Conservation (phyloP, 2,113 vertebrate genomes). For the Anthoscopus minutus region DNA sequence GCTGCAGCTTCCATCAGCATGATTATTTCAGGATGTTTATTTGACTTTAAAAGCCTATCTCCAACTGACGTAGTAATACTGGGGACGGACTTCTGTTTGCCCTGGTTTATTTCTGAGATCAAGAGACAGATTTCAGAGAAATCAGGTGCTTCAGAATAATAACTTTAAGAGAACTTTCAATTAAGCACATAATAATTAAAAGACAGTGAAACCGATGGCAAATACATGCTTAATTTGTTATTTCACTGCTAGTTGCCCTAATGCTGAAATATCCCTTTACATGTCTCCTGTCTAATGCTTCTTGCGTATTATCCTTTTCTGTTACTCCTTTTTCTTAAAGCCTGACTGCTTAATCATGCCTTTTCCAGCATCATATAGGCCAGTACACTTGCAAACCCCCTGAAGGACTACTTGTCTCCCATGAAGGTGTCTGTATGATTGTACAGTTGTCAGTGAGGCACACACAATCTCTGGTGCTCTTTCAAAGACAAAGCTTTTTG, state of each 20-base stretch:
- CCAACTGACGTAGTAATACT: not conserved
- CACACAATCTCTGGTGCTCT: not conserved
- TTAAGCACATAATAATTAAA: not conserved
- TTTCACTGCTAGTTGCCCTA: not conserved
- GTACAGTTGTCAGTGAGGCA: not conserved
- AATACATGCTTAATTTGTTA: not conserved
- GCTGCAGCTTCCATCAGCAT: not conserved
- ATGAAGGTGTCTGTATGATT: not conserved
- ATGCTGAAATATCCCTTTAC: not conserved
- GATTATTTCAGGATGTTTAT: not conserved
- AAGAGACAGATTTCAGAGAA: not conserved
- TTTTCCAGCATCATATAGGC: not conserved
- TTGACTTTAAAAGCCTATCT: not conserved
- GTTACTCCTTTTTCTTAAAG: not conserved
- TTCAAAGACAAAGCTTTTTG: not conserved
- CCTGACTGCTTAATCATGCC: not conserved
- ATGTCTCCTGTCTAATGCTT: not conserved
- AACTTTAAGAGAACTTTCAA: not conserved
- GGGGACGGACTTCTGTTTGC: not conserved
- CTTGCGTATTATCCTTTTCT: not conserved
- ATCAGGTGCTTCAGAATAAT: not conserved
- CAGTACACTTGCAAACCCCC: not conserved
- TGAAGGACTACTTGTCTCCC: not conserved
- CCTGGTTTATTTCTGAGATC: not conserved
- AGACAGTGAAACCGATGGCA: not conserved